Conservation (phyloP, 2,888 invertebrate species). For the Sesia apiformis region DNA sequence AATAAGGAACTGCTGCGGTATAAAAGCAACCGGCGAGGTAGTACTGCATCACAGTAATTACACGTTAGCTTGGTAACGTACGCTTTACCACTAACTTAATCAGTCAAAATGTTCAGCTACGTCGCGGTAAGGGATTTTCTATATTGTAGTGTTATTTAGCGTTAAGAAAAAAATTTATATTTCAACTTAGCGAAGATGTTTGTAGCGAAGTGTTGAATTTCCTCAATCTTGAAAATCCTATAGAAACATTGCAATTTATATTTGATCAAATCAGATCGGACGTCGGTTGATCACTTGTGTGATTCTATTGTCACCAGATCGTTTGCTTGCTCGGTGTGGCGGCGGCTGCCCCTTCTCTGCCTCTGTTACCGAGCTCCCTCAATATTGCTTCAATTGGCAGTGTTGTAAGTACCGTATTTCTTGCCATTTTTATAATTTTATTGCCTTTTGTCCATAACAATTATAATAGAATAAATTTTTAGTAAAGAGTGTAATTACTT, state of each 20-base stretch:
- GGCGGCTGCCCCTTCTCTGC: conserved; percentile 34
- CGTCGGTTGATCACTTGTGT: too few relatives aligned
- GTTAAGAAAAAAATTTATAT: too few relatives aligned
- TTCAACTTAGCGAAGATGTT: too few relatives aligned
- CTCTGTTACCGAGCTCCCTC: not conserved
- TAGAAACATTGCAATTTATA: too few relatives aligned
- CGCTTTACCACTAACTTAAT: conserved; percentile 6
- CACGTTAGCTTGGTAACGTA: conserved; percentile 21
- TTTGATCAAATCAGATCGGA: too few relatives aligned
- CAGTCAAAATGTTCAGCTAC: conserved; percentile 43
- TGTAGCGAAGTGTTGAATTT: too few relatives aligned
- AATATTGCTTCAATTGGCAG: conserved; percentile 18
- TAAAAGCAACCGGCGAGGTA: conserved; percentile 31
- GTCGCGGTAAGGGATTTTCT: conserved; percentile 38
- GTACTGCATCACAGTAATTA: conserved; percentile 17
- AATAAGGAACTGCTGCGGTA: conserved; percentile 32
- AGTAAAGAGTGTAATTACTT: too few relatives aligned
- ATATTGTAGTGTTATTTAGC: too few relatives aligned
- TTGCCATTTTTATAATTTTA: not conserved
- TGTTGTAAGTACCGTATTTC: conserved; percentile 31
- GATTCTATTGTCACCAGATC: conserved; percentile 24
- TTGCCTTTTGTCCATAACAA: not conserved
- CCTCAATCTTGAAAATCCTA: too few relatives aligned
- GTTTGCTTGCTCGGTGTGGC: conserved; percentile 43
- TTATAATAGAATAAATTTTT: too few relatives aligned